A percentile compares a stretch with the other conserved stretches of the same genome.
phyloP scores from a whole-genome alignment of 2,797 vertebrate genomes.

The Aselliscus stoliczkanus region DNA sequence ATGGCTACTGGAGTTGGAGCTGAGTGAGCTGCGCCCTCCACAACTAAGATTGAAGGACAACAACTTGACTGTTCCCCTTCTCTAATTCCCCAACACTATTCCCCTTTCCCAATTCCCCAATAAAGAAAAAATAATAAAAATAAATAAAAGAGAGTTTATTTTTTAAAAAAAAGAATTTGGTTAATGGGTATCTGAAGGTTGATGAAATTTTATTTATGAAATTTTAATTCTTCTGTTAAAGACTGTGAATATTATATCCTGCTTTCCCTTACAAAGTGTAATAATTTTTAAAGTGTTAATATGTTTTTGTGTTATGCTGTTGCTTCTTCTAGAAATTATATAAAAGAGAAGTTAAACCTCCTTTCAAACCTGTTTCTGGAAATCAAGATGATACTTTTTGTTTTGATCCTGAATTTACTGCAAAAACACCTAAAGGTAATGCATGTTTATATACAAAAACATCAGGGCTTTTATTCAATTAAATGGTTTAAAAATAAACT shows the following conservation, averaged over 20 bases:
- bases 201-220: neutral
- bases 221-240: neutral
- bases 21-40: too few species aligned
- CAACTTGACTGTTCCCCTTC: too few species aligned
- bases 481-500: neutral
- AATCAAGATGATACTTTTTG: slow-evolving; percentile 99
- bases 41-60: too few species aligned
- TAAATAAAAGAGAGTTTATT: too few species aligned
- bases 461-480: neutral
- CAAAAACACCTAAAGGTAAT: slow-evolving; percentile 98
- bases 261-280: neutral
- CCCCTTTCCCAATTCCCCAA: too few species aligned
- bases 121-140: too few species aligned
- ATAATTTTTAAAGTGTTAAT: slow-evolving; percentile 5
- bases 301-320: neutral
- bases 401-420: slow-evolving; percentile 99
- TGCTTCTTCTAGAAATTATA: slow-evolving; percentile 89
- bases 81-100: too few species aligned
- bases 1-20: too few species aligned
- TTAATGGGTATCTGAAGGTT: neutral
- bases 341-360: slow-evolving; percentile 95
- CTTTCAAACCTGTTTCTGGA: slow-evolving; percentile 96
- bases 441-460: neutral
- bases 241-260: neutral
- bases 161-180: too few species aligned